Base-by-base conservation (phyloP, 2,797 vertebrate species). In the Emydoidea blandingii region DNA sequence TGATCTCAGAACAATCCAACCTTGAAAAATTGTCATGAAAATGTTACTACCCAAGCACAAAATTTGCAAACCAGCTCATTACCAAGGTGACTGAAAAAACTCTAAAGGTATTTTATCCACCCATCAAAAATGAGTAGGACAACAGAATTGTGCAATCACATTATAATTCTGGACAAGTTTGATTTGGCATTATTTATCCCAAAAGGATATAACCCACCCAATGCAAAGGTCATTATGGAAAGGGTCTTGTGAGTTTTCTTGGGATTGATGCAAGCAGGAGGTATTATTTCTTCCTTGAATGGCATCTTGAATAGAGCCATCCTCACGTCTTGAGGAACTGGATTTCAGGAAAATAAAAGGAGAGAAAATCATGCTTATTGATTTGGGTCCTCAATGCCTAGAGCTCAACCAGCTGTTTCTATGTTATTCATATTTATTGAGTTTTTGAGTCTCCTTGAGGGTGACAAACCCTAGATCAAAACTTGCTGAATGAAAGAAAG, bases 401-500 rank as follows among this genome's bases (percentile, higher is more conserved):
- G 11, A 81, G 37, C 88, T 86, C 80, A 90, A 65, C 57, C 85
- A 90, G 74, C 68, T 90, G 76, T 81, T 88, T 56, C 54, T 47
- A 31, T 3, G 16, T 54, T 62, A 84, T 52, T 87, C 29, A 83
- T 83, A 72, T 11, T 90, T 78, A 83, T 47, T 49, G 76, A 86
- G 8, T 29, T 47, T 37, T 62, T 72, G 29, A n/a, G 53, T 76
- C 80, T 79, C 85, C 27, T 44, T 12, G 6, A 41, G 54, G 54
- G 23, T 88, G 65, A 87, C 76, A 91, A 85, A 83, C 53, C 47
- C 44, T 25, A n/a, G 59, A 62, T 79, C 85, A 85, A 91, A 94
- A 56, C 56, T 16, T 47, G 68, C 50, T 78, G 59, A 88, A 74
- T 11, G 54, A n/a, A 52, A 57, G 44, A 78, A 84, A 88, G 79